Evolutionary conservation across 2,113 vertebrate species (phyloP), one percentile per base, ranked within the genome.

Genomic region (Lophura nycthemera): DNA sequence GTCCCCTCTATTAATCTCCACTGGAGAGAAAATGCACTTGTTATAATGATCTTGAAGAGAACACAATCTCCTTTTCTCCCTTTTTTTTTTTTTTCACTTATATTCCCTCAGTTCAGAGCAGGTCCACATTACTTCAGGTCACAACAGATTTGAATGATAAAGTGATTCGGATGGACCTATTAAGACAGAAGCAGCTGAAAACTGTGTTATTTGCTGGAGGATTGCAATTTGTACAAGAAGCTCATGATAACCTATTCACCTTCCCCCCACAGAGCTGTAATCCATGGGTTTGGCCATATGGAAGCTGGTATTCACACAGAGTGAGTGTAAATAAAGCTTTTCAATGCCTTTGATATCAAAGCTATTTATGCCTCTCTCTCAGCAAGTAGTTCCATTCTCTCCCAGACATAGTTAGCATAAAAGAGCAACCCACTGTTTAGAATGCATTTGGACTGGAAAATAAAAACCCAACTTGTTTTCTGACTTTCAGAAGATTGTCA

Each of bases 261-360:
- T 97, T 93, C 88, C 83, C 92, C 92, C 93, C 19, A 15, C 40
- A 86, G 95, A 93, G 81, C 61, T 88, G 21, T 95, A 96, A 97
- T 91, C 93, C 69, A 56, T 52, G 72, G 95, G 50, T 86, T 61
- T 90, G 93, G 71, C 97, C 96, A 95, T 94, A 94, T 97, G 97
- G 97, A 96, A 94, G 91, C 86, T 92, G 89, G 60, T 75, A 70
- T 84, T 97, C 96, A 87, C 86, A 93, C 86, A 34, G 95, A 93
- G 93, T 96, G 90, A 89, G 88, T 97, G 96, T 97, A 98, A 98
- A 97, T 97, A 97, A 97, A 97, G 90, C 90, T 96, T 96, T 96
- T 85, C 90, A 93, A 43, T 89, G 92, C 88, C 88, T 92, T 69
- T 60, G 88, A 91, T 95, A 97, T 88, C 93, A 86, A 95, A 96